Conservation (phyloP, 2,797 vertebrate species). For the Microchirus variegatus region DNA sequence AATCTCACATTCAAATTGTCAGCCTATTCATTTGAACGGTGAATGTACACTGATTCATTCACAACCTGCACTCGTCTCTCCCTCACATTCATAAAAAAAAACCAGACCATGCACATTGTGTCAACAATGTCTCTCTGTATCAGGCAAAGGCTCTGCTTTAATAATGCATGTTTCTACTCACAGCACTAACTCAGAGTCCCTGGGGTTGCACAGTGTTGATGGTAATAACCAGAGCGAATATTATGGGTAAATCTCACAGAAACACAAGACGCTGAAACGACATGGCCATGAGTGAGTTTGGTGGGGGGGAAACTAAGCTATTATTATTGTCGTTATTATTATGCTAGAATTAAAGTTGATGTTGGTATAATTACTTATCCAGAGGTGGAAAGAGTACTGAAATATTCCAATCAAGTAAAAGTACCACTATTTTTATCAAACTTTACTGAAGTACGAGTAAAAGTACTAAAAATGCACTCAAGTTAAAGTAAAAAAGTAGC, state of each 20-base stretch:
- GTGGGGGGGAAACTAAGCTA: slow-evolving; percentile 22
- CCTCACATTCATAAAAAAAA: slow-evolving; percentile 13
- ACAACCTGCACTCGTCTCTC: background rate
- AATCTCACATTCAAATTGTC: no score
- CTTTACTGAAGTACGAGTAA: no score
- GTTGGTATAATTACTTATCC: no score
- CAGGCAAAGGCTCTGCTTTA: slow-evolving; percentile 21
- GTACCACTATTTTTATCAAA: no score
- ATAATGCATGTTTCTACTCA: slow-evolving; percentile 46
- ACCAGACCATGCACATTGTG: slow-evolving; percentile 7
- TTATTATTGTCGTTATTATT: no score
- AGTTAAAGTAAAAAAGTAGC: no score
- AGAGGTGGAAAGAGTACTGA: no score
- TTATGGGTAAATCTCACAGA: slow-evolving; percentile 22
- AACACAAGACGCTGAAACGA: slow-evolving; percentile 20
- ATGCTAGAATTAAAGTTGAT: no score
- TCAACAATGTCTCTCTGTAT: slow-evolving; percentile 9
- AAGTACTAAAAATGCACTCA: no score
- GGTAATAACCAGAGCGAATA: slow-evolving; percentile 36
- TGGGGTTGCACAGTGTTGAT: slow-evolving; percentile 10
- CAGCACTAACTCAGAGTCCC: slow-evolving; percentile 12
- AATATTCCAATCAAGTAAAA: no score
- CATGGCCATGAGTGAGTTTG: slow-evolving; percentile 20
- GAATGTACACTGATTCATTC: slow-evolving; percentile 8
- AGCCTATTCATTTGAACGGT: no score